A percentile compares a stretch with the other conserved stretches of the same genome.
Conservation (phyloP, 2,797 vertebrate genomes). For the Botia kubotai region DNA sequence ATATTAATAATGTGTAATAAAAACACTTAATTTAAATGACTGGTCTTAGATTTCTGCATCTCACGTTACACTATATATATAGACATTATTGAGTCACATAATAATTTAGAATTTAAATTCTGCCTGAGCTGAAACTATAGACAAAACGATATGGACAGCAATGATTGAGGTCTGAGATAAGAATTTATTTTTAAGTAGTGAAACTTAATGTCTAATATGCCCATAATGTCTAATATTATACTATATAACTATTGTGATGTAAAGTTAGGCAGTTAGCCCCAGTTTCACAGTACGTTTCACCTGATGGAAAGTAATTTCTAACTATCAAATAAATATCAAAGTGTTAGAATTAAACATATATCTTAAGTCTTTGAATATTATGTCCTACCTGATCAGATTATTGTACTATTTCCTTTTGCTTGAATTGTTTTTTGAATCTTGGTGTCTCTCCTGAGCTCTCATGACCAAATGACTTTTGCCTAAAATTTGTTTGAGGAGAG, state of each 20-base stretch:
- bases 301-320: background rate
- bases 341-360: background rate
- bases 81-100: background rate
- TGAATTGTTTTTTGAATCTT: conserved; percentile 66
- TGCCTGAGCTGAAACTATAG: background rate
- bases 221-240: background rate
- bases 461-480: conserved; percentile 78
- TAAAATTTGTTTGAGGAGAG: conserved; percentile 82
- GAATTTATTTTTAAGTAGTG: too few species aligned
- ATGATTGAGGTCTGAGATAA: too few species aligned
- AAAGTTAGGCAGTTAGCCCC: background rate
- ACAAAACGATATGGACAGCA: background rate
- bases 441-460: conserved; percentile 73
- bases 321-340: background rate
- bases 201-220: too few species aligned
- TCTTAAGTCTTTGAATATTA: conserved; percentile 14
- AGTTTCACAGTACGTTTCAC: background rate
- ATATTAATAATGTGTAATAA: too few species aligned
- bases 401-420: conserved; percentile 49
- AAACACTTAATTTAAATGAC: too few species aligned
- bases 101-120: background rate
- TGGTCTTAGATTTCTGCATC: background rate
- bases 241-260: background rate
- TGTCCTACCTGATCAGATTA: conserved; percentile 51
- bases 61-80: background rate